A percentile compares a stretch with the other conserved stretches of the same genome.
Conservation (phyloP, 1,140 invertebrate species). For the Bombus ignitus region DNA sequence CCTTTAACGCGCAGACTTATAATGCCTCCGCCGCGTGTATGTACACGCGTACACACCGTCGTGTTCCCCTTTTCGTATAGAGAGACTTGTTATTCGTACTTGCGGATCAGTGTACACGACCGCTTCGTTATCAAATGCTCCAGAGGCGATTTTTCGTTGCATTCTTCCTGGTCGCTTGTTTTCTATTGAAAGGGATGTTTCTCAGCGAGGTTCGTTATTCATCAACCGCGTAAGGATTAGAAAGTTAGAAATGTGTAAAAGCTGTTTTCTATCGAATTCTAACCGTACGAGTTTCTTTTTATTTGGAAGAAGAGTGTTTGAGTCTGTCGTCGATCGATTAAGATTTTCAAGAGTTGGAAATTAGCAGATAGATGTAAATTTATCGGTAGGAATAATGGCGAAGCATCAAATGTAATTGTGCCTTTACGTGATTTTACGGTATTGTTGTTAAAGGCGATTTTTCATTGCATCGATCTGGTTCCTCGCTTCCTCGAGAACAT, state of each 20-base stretch:
- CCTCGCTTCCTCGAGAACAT: background rate
- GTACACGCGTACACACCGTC: background rate
- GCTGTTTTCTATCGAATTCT: too few relatives aligned
- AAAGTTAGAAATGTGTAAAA: too few relatives aligned
- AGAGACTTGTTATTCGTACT: slow-evolving; percentile 27
- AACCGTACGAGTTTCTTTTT: too few relatives aligned
- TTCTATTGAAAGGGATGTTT: background rate
- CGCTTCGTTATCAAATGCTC: slow-evolving; percentile 16
- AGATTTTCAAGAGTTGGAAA: too few relatives aligned
- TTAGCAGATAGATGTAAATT: too few relatives aligned
- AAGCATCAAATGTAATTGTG: too few relatives aligned
- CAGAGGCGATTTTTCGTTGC: background rate
- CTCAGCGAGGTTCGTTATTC: background rate
- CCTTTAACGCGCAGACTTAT: slow-evolving; percentile 54
- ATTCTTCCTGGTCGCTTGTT: background rate
- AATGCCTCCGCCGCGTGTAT: slow-evolving; percentile 39
- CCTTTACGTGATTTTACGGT: too few relatives aligned
- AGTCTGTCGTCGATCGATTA: too few relatives aligned
- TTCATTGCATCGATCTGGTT: background rate
- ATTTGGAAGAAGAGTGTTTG: too few relatives aligned
- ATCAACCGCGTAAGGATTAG: too few relatives aligned
- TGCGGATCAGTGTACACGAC: slow-evolving; percentile 3
- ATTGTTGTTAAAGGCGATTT: too few relatives aligned
- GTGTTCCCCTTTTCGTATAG: slow-evolving; percentile 3
- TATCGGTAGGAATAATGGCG: too few relatives aligned